A percentile compares a stretch with the other conserved stretches of the same genome.
These are phyloP conservation scores for Calliopsis andreniformis DNA, from an alignment of 1,140 invertebrate species.

Conservation along the genomic window DNA sequence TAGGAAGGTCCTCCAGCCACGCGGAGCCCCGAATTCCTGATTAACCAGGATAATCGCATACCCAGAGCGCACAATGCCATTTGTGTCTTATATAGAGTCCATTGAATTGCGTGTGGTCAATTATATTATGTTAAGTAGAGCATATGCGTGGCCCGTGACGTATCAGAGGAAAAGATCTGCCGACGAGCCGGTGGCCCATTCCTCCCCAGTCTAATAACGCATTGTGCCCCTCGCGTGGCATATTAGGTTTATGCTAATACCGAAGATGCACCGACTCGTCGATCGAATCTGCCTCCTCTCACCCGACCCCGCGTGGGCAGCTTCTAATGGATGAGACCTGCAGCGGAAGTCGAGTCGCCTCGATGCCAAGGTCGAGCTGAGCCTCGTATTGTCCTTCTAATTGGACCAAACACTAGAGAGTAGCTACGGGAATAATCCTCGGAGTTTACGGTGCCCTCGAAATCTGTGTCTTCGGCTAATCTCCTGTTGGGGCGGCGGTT, in stretches of 20 bases:
- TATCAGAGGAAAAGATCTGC: slow-evolving; percentile 55
- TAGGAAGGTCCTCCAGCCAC: background rate
- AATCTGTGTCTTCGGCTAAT: too few relatives aligned
- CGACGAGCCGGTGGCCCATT: slow-evolving; percentile 38
- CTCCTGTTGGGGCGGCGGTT: too few relatives aligned
- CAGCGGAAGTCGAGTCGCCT: slow-evolving; percentile 25
- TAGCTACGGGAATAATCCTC: too few relatives aligned
- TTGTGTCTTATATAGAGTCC: slow-evolving; percentile 63
- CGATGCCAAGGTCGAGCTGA: slow-evolving; percentile 21
- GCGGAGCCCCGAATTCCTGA: background rate
- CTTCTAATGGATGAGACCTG: slow-evolving; percentile 31
- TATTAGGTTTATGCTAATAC: slow-evolving; percentile 72
- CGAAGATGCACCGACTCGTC: slow-evolving; percentile 50
- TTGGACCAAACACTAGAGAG: too few relatives aligned
- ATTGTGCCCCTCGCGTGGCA: slow-evolving; percentile 65
- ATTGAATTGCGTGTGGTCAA: slow-evolving; percentile 71
- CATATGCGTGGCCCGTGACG: slow-evolving; percentile 63
- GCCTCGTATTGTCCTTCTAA: too few relatives aligned
- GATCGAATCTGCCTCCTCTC: slow-evolving; percentile 36
- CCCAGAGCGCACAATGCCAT: slow-evolving; percentile 54
- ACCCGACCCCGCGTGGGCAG: slow-evolving; percentile 19
- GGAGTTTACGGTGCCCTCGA: too few relatives aligned
- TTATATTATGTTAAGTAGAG: slow-evolving; percentile 73
- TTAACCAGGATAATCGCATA: background rate
- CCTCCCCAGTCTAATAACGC: slow-evolving; percentile 64